Base-by-base conservation (phyloP, 2,888 invertebrate species). In the Dusona sp. region DNA sequence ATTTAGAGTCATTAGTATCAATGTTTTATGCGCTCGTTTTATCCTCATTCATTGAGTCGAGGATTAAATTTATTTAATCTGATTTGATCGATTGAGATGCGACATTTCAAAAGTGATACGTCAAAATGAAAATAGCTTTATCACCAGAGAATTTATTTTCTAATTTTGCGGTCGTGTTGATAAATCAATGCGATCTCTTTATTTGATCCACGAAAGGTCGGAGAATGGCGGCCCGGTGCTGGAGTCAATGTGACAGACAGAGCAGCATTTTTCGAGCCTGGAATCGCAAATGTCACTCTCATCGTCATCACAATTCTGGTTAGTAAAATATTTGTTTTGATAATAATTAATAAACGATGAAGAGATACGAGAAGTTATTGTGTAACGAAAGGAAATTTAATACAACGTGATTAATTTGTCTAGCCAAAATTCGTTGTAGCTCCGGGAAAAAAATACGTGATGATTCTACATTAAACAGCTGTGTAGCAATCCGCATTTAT, bases 271-370 rank as follows among this genome's bases (percentile, higher is more conserved):
- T 97, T 96, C 92, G 97, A 97, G 92, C 95, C 96, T 1, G 96
- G 96, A 22, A 95, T 96, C 0, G 96, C 96, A 94, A 97, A 97
- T 92, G 96, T 97, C 42, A 97, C 97, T 2, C 94, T 97, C n/a
- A 95, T 97, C 68, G 97, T 97, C 73, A 97, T 97, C 85, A 97
- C 97, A 19, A 97, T 97, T 91, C 94, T 97, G 95, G 97, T 97
- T 93, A 96, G 96, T 94, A 85, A 67, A 42, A 79, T 65, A 25
- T 61, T 45, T 11, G 51, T 75, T 72, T 51, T 11, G 2, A 36
- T 2, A 38, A 67, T 22, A 45, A 19, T 19, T 29, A 3, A 68
- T 13, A 70, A 67, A 38, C 16, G 7, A 38, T 38, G 3, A 13
- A 72, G 11, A 68, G 45, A 25, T n/a, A 22, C 4, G 4, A 16